Evolutionary conservation across 2,113 vertebrate species (phyloP).

Genomic region (Lepisosteus oculatus): DNA sequence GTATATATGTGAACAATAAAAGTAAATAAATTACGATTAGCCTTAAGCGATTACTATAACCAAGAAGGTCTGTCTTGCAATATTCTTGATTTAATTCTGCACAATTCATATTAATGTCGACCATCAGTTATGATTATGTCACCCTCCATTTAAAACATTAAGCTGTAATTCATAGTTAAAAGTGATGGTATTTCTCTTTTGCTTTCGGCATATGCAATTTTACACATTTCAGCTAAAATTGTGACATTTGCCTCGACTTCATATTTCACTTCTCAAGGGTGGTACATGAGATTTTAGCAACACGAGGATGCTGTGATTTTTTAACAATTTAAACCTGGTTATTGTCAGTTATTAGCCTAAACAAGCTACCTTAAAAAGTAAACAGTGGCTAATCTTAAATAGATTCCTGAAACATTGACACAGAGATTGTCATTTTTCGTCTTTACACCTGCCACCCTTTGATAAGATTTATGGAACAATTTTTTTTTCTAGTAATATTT

Average conservation of each 20-base stretch:
- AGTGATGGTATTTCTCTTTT: background rate
- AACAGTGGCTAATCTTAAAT: background rate
- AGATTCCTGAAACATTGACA: background rate
- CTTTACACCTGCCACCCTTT: background rate
- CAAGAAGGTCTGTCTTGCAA: background rate
- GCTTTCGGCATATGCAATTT: background rate
- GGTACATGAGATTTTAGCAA: background rate
- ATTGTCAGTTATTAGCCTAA: background rate
- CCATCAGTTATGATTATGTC: constrained; percentile 12
- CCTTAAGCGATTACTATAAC: background rate
- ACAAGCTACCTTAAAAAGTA: background rate
- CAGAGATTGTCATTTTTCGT: background rate
- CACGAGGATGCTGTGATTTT: too few species aligned
- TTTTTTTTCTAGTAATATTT: background rate
- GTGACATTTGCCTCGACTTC: background rate
- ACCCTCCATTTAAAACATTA: constrained; percentile 7
- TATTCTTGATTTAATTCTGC: background rate
- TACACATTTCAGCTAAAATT: constrained; percentile 1
- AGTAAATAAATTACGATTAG: background rate
- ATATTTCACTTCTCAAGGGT: background rate
- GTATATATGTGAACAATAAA: background rate
- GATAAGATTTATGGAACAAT: background rate
- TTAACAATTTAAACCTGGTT: background rate
- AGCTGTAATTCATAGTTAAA: constrained; percentile 5
- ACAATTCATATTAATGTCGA: background rate